Percentiles rank a stretch among this genome's conserved stretches.
These are phyloP conservation scores for Carpatolechia fugitivella DNA, from an alignment of 2,888 invertebrate species.

Conservation along the genomic window DNA sequence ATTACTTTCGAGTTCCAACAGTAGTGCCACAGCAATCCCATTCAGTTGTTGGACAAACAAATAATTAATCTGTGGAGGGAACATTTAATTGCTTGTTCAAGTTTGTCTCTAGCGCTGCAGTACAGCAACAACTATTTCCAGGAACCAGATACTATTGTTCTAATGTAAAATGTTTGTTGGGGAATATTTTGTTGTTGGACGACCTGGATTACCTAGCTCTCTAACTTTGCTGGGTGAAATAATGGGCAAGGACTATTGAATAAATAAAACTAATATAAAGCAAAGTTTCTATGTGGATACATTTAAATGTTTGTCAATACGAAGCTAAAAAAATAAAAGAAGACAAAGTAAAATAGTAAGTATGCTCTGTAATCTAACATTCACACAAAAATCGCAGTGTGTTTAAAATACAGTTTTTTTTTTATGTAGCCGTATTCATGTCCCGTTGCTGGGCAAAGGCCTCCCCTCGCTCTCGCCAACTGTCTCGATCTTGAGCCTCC, in stretches of 20 bases:
- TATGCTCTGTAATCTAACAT: no score
- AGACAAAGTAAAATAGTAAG: no score
- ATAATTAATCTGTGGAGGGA: constrained; percentile 68
- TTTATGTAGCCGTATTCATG: no score
- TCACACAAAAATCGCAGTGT: no score
- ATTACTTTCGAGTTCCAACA: constrained; percentile 24
- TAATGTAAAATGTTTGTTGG: background rate
- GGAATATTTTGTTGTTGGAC: background rate
- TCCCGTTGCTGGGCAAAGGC: no score
- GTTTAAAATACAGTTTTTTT: no score
- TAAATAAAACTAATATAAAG: background rate
- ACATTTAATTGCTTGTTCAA: constrained; percentile 72
- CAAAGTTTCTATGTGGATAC: background rate
- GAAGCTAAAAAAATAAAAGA: no score
- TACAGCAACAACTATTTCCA: background rate
- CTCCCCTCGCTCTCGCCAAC: no score
- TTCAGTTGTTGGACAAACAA: constrained; percentile 64
- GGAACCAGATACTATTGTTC: background rate
- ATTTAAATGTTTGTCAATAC: no score
- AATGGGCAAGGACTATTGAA: background rate
- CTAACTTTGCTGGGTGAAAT: background rate
- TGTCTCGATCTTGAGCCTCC: no score
- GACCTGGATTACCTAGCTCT: no score
- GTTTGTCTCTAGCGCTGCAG: constrained; percentile 44
- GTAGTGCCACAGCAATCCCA: constrained; percentile 38